A percentile compares a stretch with the other conserved stretches of the same genome.
phyloP scores from a whole-genome alignment of 2,797 vertebrate species.

The Notoglanidium macrostoma region DNA sequence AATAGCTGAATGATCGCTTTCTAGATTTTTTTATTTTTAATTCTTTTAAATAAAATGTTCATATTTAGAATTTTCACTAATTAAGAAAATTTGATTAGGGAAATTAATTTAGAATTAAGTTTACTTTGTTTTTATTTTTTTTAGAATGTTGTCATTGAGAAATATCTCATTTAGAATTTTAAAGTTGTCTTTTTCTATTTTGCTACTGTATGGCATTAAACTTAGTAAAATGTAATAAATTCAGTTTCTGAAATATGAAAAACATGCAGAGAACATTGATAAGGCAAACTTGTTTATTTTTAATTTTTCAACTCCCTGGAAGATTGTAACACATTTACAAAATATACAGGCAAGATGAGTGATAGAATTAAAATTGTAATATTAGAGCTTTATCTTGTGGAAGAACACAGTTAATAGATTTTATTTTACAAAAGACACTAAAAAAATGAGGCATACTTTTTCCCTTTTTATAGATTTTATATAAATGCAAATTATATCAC shows the following conservation, averaged over 20 bases:
- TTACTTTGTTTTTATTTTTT: no score
- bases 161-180: not conserved
- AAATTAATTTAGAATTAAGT: not conserved
- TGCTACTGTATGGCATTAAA: not conserved
- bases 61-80: not conserved
- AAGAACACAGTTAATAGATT: not conserved
- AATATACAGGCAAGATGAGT: conserved; percentile 37
- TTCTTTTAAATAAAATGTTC: not conserved
- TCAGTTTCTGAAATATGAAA: not conserved
- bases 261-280: not conserved
- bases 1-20: not conserved
- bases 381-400: not conserved
- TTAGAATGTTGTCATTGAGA: not conserved
- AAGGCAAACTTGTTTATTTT: not conserved
- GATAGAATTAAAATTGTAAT: not conserved
- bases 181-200: not conserved
- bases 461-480: not conserved
- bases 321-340: conserved; percentile 72
- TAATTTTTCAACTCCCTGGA: conserved; percentile 60
- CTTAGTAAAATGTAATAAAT: not conserved
- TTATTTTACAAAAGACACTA: not conserved
- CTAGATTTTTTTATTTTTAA: not conserved
- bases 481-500: not conserved
- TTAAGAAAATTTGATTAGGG: no score
- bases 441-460: not conserved